Percentiles rank a stretch among this genome's conserved stretches.
Evolutionary conservation across 1,140 invertebrate genomes (phyloP).

Genomic region (Melitaea cinxia): DNA sequence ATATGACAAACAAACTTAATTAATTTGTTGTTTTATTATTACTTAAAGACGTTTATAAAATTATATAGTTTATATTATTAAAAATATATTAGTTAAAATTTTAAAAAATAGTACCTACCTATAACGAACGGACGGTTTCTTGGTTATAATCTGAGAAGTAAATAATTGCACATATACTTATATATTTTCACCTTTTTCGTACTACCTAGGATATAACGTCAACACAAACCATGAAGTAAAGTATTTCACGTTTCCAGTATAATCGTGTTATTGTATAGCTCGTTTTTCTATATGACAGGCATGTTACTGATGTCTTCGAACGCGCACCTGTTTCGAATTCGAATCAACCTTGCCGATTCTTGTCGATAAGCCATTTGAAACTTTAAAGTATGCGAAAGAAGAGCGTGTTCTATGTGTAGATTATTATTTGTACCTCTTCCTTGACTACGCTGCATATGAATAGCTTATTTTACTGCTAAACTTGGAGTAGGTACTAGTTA

Average conservation of each 20-base stretch:
- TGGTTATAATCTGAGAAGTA: too few relatives aligned
- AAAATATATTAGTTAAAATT: too few relatives aligned
- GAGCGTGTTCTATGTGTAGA: slow-evolving; percentile 34
- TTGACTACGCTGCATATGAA: slow-evolving; percentile 46
- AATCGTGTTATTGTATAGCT: slow-evolving; percentile 14
- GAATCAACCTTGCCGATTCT: slow-evolving; percentile 44
- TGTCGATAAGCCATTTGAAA: slow-evolving; percentile 46
- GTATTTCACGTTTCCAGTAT: slow-evolving; percentile 18
- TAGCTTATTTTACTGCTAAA: slow-evolving; percentile 41
- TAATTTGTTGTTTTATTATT: too few relatives aligned
- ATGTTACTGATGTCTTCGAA: slow-evolving; percentile 41
- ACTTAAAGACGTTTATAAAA: too few relatives aligned
- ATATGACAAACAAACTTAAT: too few relatives aligned
- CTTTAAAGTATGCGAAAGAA: slow-evolving; percentile 30
- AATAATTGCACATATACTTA: too few relatives aligned
- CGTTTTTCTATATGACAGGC: slow-evolving; percentile 41
- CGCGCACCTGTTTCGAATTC: slow-evolving; percentile 49
- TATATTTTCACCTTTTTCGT: background rate
- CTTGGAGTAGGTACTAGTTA: slow-evolving; percentile 16
- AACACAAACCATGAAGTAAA: slow-evolving; percentile 8
- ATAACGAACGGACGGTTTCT: too few relatives aligned
- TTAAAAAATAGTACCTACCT: too few relatives aligned
- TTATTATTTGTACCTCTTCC: slow-evolving; percentile 27
- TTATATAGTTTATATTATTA: too few relatives aligned
- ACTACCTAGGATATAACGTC: background rate